phyloP scores from a whole-genome alignment of 2,888 invertebrate species.

The Amphipoea lucens region DNA sequence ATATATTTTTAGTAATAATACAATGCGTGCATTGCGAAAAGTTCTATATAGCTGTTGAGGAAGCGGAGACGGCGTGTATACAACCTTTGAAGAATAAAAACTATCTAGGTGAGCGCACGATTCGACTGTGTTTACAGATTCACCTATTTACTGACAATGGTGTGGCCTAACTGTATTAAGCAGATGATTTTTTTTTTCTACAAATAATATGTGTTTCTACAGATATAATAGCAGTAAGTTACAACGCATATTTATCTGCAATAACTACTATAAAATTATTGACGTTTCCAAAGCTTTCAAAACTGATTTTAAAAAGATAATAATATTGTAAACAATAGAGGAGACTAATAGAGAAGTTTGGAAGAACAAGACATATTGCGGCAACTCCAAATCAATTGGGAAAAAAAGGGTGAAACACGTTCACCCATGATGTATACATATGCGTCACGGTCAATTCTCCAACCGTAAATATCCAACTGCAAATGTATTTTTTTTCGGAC shows the following conservation, averaged over 20 bases:
- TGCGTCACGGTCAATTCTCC: not conserved
- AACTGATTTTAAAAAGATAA: not conserved
- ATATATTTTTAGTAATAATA: constrained; percentile 52
- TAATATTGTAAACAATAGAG: not conserved
- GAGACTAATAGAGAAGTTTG: not conserved
- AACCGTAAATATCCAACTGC: too few species aligned
- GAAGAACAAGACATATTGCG: not conserved
- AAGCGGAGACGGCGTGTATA: constrained; percentile 52
- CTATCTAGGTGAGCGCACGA: constrained; percentile 24
- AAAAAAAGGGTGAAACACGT: too few species aligned
- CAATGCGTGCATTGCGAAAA: constrained; percentile 64
- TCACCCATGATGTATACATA: too few species aligned
- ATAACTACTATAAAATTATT: not conserved
- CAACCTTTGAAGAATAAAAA: constrained; percentile 34
- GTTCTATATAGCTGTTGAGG: constrained; percentile 59
- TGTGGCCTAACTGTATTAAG: not conserved
- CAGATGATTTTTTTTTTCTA: not conserved
- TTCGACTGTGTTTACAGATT: not conserved
- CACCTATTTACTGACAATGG: not conserved
- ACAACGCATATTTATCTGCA: not conserved
- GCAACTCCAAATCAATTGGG: not conserved
- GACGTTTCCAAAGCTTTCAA: not conserved
- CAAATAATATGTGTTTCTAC: not conserved
- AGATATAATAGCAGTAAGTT: not conserved
- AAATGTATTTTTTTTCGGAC: too few species aligned